Conservation (phyloP, 2,888 invertebrate genomes). For the Clistopyga incitator region DNA sequence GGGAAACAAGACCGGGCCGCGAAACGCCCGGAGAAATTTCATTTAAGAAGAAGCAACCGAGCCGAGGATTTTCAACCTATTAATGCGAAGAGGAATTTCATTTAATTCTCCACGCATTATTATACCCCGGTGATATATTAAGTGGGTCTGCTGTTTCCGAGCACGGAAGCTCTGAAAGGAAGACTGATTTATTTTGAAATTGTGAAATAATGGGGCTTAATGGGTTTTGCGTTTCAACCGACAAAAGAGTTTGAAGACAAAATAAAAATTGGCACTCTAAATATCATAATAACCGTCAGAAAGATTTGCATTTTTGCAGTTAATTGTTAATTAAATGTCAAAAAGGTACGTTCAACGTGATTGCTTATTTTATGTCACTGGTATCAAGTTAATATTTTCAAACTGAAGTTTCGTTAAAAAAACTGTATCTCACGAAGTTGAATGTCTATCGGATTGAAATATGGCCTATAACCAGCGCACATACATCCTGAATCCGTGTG, state of each 20-base stretch:
- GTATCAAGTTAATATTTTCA: too few species aligned
- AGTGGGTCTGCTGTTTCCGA: slow-evolving; percentile 39
- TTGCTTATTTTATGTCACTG: too few species aligned
- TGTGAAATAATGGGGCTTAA: slow-evolving; percentile 7
- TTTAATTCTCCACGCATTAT: slow-evolving; percentile 50
- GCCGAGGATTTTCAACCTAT: slow-evolving; percentile 3
- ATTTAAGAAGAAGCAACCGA: slow-evolving; percentile 67
- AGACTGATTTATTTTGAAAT: slow-evolving; percentile 46
- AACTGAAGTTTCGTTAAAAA: too few species aligned
- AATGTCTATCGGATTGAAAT: too few species aligned
- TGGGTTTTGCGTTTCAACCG: background rate
- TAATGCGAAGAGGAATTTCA: slow-evolving; percentile 54
- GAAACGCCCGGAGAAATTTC: slow-evolving; percentile 53
- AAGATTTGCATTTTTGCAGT: background rate
- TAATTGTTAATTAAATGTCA: too few species aligned
- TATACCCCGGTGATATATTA: slow-evolving; percentile 16
- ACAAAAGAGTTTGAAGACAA: too few species aligned
- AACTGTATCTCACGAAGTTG: too few species aligned
- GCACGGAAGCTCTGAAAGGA: background rate
- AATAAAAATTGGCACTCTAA: too few species aligned
- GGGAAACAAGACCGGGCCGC: slow-evolving; percentile 17
- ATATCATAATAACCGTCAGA: too few species aligned
- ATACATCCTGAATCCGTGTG: too few species aligned
- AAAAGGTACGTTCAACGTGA: too few species aligned
- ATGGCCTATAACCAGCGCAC: too few species aligned